These are phyloP conservation scores for Simalia tracyae DNA, from an alignment of 2,797 vertebrate species.

Conservation along the genomic window DNA sequence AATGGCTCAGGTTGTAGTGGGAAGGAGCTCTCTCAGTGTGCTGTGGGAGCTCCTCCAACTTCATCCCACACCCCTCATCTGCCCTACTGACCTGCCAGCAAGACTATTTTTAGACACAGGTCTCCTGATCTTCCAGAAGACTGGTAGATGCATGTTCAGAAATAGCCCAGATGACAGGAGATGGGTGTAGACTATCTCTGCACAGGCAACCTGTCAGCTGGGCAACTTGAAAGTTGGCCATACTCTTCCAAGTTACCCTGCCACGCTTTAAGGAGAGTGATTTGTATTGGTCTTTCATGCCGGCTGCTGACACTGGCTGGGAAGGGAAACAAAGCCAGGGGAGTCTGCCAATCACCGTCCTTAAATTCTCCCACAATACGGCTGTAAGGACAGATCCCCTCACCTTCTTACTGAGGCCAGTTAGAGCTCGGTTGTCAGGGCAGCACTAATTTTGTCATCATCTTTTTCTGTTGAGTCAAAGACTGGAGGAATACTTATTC, in stretches of 20 bases:
- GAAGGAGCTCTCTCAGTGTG: not conserved
- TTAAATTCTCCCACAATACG: not conserved
- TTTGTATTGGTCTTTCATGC: not conserved
- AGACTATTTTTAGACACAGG: not conserved
- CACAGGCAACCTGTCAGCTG: not conserved
- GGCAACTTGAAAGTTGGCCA: not conserved
- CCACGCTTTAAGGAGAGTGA: not conserved
- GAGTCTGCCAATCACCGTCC: not conserved
- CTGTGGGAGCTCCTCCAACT: not conserved
- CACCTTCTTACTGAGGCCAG: not conserved
- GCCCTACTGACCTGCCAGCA: not conserved
- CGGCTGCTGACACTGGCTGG: not conserved
- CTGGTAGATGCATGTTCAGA: not conserved
- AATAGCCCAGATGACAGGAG: not conserved
- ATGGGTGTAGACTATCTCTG: not conserved
- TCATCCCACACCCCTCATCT: not conserved
- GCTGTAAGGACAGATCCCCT: not conserved
- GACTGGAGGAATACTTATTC: not conserved
- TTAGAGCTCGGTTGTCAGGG: not conserved
- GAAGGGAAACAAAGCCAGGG: not conserved
- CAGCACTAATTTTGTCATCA: not conserved
- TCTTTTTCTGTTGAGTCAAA: not conserved
- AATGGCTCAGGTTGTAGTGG: not conserved
- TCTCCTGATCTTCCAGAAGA: not conserved
- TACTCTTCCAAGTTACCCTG: not conserved